A percentile compares a stretch with the other conserved stretches of the same genome.
Evolutionary conservation across 1,140 invertebrate genomes (phyloP).

Genomic region (Heliconius nattereri): DNA sequence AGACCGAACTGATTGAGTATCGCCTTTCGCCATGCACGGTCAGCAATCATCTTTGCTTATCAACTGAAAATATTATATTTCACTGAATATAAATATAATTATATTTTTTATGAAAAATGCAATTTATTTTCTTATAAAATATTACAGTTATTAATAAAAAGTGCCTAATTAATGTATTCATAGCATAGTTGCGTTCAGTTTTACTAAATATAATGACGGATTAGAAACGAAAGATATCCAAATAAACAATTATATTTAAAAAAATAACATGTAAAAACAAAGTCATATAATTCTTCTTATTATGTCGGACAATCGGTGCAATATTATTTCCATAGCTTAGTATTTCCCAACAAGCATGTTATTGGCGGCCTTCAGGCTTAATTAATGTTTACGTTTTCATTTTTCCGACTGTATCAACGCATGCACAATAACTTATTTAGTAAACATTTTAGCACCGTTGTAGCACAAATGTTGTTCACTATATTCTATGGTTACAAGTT

Average conservation of each 20-base stretch:
- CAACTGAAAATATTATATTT: background rate
- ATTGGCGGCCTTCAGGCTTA: slow-evolving; percentile 2
- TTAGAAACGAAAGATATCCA: background rate
- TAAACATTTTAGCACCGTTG: background rate
- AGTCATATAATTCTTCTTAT: background rate
- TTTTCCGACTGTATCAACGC: slow-evolving; percentile 9
- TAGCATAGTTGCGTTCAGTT: too few species aligned
- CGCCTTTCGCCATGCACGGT: slow-evolving; percentile 25
- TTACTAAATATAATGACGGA: background rate
- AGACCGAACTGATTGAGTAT: slow-evolving; percentile 34
- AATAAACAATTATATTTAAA: background rate
- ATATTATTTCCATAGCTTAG: background rate
- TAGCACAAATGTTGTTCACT: background rate
- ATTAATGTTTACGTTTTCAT: slow-evolving; percentile 20
- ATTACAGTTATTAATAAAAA: too few species aligned
- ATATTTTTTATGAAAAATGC: background rate
- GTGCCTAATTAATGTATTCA: too few species aligned
- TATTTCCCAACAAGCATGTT: slow-evolving; percentile 9
- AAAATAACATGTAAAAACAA: background rate
- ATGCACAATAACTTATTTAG: slow-evolving; percentile 1
- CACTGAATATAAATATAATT: background rate
- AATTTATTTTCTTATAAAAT: background rate
- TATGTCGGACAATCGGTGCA: background rate
- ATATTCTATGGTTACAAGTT: background rate
- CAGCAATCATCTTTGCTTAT: slow-evolving; percentile 10